phyloP scores from a whole-genome alignment of 2,888 invertebrate species.

The Galerucella pusilla region DNA sequence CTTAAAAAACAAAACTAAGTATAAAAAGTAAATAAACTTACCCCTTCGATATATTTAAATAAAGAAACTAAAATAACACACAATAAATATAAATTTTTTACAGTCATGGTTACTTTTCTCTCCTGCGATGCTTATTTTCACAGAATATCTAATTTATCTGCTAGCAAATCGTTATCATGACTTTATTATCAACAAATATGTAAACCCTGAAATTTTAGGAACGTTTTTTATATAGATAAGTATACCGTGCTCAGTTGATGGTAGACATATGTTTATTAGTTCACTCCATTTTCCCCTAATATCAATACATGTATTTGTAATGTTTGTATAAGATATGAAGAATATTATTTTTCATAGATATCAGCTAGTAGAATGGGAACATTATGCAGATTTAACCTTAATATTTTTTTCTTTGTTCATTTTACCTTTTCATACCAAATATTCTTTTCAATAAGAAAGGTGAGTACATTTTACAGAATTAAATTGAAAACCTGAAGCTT shows the following conservation, averaged over 20 bases:
- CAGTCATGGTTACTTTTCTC: background rate
- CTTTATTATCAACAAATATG: background rate
- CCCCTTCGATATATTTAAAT: background rate
- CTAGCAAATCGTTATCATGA: background rate
- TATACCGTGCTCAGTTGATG: background rate
- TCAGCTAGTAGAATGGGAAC: background rate
- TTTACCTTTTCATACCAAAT: too few relatives aligned
- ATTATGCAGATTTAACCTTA: background rate
- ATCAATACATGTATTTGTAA: background rate
- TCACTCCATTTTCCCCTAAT: background rate
- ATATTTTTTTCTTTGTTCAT: too few relatives aligned
- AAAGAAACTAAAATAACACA: background rate
- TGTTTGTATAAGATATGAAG: background rate
- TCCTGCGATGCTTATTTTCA: background rate
- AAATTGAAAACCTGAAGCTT: too few relatives aligned
- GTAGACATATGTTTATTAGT: background rate
- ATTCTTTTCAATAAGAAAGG: too few relatives aligned
- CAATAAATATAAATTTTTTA: background rate
- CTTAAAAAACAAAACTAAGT: background rate
- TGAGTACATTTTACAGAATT: too few relatives aligned
- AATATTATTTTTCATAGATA: too few relatives aligned
- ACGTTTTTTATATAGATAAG: background rate
- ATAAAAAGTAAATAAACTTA: background rate
- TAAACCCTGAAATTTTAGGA: background rate
- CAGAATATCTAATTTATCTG: conserved; percentile 2